Evolutionary conservation across 2,888 invertebrate species (phyloP), one percentile per base, ranked within the genome.

Genomic region (Fragum fragum): DNA sequence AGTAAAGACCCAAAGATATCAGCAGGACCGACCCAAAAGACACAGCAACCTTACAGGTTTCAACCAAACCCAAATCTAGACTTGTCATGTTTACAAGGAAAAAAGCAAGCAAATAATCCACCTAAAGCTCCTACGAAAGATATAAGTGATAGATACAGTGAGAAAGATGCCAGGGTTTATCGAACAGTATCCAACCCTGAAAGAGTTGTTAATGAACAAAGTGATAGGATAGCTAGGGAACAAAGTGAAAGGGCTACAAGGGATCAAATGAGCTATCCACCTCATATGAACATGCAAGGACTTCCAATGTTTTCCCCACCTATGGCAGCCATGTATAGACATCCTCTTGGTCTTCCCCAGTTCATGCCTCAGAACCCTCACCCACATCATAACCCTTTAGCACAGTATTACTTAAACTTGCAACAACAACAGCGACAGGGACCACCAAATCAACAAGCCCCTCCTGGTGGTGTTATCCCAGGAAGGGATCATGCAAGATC

Each of bases 31-130:
- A 18, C 23, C 29, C 66, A 53, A 21, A 68, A 32, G 29, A 47
- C 71, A n/a, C 32, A 73, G n/a, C 79, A 80, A 18, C 75, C 80
- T 21, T 80, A 77, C 68, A 59, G 68, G 55, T 84, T 81, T 47
- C 80, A 80, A 36, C 84, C 77, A 21, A 70, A 55, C 23, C 6
- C 76, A 47, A 63, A 71, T 14, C 28, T 77, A 7, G 74, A 77
- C 29, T 39, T 72, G 23, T 76, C 21, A 36, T 11, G 11, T 7
- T 7, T 26, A 7, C 26, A 26, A 21, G 28, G 57, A n/a, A 57
- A n/a, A 11, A 57, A 57, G 21, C 21, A 3, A 52, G 5, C 47
- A 18, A 14, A 47, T 47, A 5, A 1, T 47, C 14, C 47, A 47
- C 47, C 14, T 9, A 47, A 47, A 47, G 47, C 16, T n/a, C 47